These are phyloP conservation scores for Caligus rogercresseyi DNA, from an alignment of 1,140 invertebrate species.

Conservation along the genomic window DNA sequence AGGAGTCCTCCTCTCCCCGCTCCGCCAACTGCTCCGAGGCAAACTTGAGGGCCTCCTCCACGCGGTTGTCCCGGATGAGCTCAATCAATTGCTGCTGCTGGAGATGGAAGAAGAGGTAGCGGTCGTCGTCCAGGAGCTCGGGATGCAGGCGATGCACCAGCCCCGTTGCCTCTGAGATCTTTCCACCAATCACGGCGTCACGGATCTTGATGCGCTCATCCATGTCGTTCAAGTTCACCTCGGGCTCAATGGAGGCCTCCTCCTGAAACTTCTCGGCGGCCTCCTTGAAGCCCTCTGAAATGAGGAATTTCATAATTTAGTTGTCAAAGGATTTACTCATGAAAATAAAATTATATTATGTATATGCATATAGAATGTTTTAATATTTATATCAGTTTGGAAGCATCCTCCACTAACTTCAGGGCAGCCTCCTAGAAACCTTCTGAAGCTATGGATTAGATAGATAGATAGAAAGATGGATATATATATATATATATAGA, in stretches of 20 bases:
- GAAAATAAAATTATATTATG: conserved; percentile 10
- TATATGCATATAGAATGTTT: conserved; percentile 3
- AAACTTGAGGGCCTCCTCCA: conserved; percentile 89
- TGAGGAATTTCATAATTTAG: neutral
- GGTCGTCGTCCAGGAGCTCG: conserved; percentile 81
- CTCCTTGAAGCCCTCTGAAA: conserved; percentile 86
- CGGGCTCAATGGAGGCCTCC: conserved; percentile 72
- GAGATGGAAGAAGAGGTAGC: conserved; percentile 50
- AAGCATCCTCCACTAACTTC: too few species aligned
- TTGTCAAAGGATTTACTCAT: neutral
- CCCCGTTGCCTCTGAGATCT: conserved; percentile 77
- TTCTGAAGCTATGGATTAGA: too few species aligned
- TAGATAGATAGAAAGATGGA: too few species aligned
- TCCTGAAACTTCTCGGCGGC: conserved; percentile 90
- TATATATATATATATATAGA: too few species aligned
- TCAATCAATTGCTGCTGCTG: conserved; percentile 84
- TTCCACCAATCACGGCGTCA: conserved; percentile 78
- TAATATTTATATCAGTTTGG: too few species aligned
- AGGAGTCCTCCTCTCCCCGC: conserved; percentile 67
- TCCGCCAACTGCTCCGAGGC: conserved; percentile 80
- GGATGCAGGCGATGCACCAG: conserved; percentile 87
- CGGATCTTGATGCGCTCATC: conserved; percentile 85
- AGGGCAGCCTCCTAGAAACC: too few species aligned
- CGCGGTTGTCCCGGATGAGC: conserved; percentile 64
- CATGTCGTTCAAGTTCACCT: conserved; percentile 66